These are phyloP conservation scores for Himantopus leucocephalus DNA, from an alignment of 2,113 vertebrate genomes.

Conservation along the genomic window DNA sequence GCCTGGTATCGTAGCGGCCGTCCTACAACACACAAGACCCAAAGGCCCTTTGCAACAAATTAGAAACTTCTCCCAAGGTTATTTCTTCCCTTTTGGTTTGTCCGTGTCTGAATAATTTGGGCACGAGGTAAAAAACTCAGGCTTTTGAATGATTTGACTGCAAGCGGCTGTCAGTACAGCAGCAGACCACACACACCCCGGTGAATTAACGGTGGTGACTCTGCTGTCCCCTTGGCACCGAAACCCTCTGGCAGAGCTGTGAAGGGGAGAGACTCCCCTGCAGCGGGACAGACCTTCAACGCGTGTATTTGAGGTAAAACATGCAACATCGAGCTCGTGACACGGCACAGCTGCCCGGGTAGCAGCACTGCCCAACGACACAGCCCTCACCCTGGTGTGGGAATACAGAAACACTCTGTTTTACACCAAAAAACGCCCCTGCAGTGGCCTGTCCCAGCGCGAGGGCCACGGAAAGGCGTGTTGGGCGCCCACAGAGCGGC, in stretches of 20 bases:
- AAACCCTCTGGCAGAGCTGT: not conserved
- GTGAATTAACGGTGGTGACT: fast-evolving
- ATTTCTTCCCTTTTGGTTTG: not conserved
- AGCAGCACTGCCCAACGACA: fast-evolving
- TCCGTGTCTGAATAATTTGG: not conserved
- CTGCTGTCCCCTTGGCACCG: not conserved
- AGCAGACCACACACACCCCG: fast-evolving
- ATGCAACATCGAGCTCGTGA: not conserved
- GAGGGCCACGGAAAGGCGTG: fast-evolving
- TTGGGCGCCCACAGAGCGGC: fast-evolving
- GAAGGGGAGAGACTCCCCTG: not conserved
- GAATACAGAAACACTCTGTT: not conserved
- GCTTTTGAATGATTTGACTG: not conserved
- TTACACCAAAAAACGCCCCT: fast-evolving
- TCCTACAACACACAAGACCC: not conserved
- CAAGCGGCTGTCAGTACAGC: fast-evolving
- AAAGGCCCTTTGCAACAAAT: not conserved
- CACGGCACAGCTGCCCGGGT: fast-evolving
- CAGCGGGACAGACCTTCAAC: too few relatives aligned
- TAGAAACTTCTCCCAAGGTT: not conserved
- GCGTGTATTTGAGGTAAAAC: not conserved
- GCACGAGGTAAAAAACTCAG: not conserved
- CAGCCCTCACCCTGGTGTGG: fast-evolving
- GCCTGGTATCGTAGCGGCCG: too few relatives aligned
- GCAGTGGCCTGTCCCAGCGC: fast-evolving